Evolutionary conservation across 2,888 invertebrate species (phyloP), one percentile per base, ranked within the genome.

Genomic region (Erebia palarica): DNA sequence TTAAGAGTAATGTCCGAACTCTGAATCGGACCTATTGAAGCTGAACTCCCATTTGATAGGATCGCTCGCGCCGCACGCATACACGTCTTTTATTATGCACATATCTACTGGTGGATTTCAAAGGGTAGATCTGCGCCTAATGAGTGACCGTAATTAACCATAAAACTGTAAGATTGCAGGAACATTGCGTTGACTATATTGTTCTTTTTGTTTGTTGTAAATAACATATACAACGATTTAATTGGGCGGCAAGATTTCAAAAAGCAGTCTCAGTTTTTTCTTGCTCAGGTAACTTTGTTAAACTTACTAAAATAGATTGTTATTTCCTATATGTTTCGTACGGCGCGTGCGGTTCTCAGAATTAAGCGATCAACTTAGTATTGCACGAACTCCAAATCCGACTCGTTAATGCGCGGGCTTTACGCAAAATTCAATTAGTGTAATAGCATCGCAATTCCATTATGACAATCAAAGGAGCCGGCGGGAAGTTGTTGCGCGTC

Each of bases 381-480:
- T 73, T 76, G 79, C 77, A 75, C 78, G 63, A 63, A 14, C 47
- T 21, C 63, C 21, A 78, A 80, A 83, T 76, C 75, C 63, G 79
- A 79, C 77, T 76, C 78, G 75, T 78, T 76, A 77, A 76, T 77
- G 77, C 77, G 78, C 80, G 84, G 85, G 85, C 86, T 86, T 84
- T 81, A 84, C 82, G 78, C 27, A 86, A 90, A 90, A 90, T 91
- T 91, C 89, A 91, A 92, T 92, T 91, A 91, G 88, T 84, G 86
- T 91, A 91, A 90, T 91, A 91, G 90, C 89, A 86, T 84, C 84
- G 86, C 87, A 86, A 88, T 86, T 88, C 90, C 91, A 90, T 91
- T 90, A 91, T 86, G 82, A 84, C 90, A 90, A 91, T 91, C 90
- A 90, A 90, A 91, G 90, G 89, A 88, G 14, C 84, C 87, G 86